These are phyloP conservation scores for Bathynomus jamesi DNA, from an alignment of 1,140 invertebrate genomes.

Conservation along the genomic window DNA sequence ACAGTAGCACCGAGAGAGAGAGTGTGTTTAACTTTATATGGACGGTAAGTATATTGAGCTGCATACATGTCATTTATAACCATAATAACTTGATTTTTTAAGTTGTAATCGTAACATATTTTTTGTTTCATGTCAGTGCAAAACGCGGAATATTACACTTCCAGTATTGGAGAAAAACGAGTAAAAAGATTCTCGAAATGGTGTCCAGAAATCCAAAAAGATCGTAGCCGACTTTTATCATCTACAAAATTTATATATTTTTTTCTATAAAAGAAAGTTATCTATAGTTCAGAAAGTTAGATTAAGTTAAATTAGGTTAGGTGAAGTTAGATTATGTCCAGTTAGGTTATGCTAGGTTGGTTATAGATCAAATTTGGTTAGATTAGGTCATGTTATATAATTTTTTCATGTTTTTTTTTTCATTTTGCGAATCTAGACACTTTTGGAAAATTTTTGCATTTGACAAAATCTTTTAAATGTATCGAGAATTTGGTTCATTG, in stretches of 20 bases:
- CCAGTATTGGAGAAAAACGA: not conserved
- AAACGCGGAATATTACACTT: not conserved
- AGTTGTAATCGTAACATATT: not conserved
- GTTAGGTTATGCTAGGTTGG: not conserved
- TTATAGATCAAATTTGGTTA: not conserved
- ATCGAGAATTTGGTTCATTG: too few species aligned
- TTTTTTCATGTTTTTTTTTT: too few species aligned
- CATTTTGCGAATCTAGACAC: too few species aligned
- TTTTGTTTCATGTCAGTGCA: not conserved
- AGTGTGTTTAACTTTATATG: too few species aligned
- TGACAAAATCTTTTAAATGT: too few species aligned
- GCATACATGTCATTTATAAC: too few species aligned
- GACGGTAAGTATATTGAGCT: too few species aligned
- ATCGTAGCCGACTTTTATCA: not conserved
- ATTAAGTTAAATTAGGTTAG: not conserved
- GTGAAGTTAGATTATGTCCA: not conserved
- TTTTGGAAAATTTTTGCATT: too few species aligned
- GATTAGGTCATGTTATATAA: not conserved
- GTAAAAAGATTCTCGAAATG: not conserved
- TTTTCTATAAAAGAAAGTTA: too few species aligned
- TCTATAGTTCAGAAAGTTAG: too few species aligned
- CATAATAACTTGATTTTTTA: not conserved
- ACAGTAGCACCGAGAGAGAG: too few species aligned
- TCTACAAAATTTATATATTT: not conserved
- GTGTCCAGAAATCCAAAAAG: not conserved